These are phyloP conservation scores for Aramus guarauna DNA, from an alignment of 2,113 vertebrate genomes.

Conservation along the genomic window DNA sequence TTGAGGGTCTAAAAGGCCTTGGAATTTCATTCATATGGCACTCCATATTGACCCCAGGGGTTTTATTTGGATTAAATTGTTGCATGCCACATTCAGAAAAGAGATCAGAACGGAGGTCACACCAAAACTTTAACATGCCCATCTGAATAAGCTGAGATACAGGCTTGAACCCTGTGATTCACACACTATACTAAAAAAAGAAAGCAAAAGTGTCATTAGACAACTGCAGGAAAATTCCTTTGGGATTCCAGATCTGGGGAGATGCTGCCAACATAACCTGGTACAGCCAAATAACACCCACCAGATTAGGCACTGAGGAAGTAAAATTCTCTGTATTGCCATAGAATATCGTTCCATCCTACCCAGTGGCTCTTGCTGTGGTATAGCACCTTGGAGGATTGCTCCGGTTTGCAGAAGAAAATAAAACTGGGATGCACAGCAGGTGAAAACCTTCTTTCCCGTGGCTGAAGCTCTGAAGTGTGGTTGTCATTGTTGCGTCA, in stretches of 20 bases:
- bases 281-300: neutral
- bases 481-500: neutral
- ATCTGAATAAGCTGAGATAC: neutral
- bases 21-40: neutral
- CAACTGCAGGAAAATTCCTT: neutral
- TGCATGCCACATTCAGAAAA: neutral
- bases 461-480: neutral
- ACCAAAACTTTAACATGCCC: neutral
- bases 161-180: neutral
- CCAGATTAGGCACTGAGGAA: neutral
- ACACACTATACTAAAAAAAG: neutral
- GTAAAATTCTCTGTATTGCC: neutral
- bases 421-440: neutral
- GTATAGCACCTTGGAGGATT: neutral
- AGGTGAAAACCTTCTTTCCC: neutral
- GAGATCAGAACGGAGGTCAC: neutral
- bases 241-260: neutral
- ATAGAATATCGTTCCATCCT: neutral
- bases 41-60: neutral
- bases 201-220: neutral
- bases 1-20: neutral
- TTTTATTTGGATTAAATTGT: neutral
- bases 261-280: neutral
- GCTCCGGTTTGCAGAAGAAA: neutral
- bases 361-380: neutral